Conservation (phyloP, 53 echinoderm and acorn worm species). For the Paelopatides confundens region DNA sequence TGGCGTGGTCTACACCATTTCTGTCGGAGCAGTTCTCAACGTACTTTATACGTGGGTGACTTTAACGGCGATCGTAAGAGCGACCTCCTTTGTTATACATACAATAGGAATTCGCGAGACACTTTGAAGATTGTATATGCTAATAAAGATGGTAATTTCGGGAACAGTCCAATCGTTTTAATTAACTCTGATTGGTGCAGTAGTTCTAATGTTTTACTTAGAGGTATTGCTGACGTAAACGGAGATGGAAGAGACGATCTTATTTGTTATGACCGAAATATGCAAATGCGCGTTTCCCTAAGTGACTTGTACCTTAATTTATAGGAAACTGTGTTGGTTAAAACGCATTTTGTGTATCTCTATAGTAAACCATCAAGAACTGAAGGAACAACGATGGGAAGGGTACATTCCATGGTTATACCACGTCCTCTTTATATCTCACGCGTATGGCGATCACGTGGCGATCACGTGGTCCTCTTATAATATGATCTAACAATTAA, state of each 20-base stretch:
- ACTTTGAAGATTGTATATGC: constrained; percentile 10
- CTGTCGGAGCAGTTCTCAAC: background rate
- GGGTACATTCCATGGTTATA: no score
- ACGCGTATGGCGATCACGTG: no score
- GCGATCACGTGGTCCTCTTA: no score
- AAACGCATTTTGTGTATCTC: no score
- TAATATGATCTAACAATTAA: no score
- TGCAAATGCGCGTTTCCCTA: background rate
- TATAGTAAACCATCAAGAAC: no score
- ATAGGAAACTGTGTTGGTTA: background rate
- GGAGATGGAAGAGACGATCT: constrained; percentile 36
- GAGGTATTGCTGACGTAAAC: constrained; percentile 27
- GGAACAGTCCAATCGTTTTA: background rate
- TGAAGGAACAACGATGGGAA: no score
- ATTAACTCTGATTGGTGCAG: constrained; percentile 25
- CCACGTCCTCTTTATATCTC: no score
- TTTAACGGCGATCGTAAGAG: constrained; percentile 38
- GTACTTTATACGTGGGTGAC: constrained; percentile 18
- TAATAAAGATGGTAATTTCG: background rate
- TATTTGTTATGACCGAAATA: constrained; percentile 22
- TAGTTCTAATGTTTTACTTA: background rate
- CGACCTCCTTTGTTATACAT: constrained; percentile 28
- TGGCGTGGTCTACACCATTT: background rate
- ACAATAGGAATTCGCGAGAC: background rate
- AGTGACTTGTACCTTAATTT: constrained; percentile 29